Base-by-base conservation (phyloP, 2,888 invertebrate genomes). In the Epinotia brunnichana region DNA sequence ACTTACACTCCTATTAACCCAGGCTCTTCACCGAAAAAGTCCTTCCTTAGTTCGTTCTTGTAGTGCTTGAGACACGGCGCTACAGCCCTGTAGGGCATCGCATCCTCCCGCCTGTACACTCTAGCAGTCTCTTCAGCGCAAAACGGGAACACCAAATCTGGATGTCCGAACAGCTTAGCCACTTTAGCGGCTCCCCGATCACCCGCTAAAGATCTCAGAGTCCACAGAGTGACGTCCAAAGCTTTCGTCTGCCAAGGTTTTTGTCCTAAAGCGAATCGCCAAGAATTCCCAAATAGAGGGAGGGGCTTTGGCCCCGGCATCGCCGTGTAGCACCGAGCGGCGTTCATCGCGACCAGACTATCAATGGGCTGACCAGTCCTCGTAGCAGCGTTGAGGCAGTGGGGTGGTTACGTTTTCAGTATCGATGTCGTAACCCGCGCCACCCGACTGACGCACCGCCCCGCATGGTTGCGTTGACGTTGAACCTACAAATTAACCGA, bases 1-100 rank as follows among this genome's bases (percentile, higher is more conserved):
- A 94, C 95, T 95, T 94, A 96, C 96, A 96, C 95, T 85, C 96
- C 96, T 82, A 96, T 96, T 75, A 96, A 92, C 56, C 96, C 96
- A 13, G 96, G 95, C 79, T 95, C 95, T 67, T 95, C 95, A 9
- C 95, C 95, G 82, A 96, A 96, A 84, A 96, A 96, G 69, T 95
- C 95, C 79, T 94, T 95, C 63, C 95, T 93, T 76, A 96, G 85
- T 74, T 94, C 94, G 80, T 95, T 95, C 80, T 96, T 96, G 84
- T 96, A 96, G 85, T 96, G 95, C 78, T 94, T 95, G 66, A 96
- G 89, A 39, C 96, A 96, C 11, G 96, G 96, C 90, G 96, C 96
- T 53, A 95, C 95, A 2, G 96, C 96, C 80, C 96, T 92, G 79
- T 96, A 94, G 0, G 96, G 96, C 94, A 96, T 94, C 0, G 90